Base-by-base conservation (phyloP, 2,888 invertebrate species). In the Tethea ocularis region DNA sequence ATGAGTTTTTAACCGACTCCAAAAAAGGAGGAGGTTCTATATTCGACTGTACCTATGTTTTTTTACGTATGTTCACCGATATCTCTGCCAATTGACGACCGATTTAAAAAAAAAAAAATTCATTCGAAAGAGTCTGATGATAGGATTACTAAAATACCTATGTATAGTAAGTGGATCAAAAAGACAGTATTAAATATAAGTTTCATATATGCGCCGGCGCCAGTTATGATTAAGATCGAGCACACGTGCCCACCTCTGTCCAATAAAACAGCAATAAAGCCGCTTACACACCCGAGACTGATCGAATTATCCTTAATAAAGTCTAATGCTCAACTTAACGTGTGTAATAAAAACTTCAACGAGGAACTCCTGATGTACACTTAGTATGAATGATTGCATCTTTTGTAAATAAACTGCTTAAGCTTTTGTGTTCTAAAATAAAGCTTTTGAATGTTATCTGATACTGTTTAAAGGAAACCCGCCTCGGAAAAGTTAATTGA, bases 201-300 rank as follows among this genome's bases (percentile, higher is more conserved):
- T 20, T 20, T 20, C 46, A 20, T 46, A 20, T 46, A 46, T 57
- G 60, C 53, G 29, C 53, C 57, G 72, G 70, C 74, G 77, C 73
- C 74, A 67, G 63, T 65, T 61, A 72, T 75, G 74, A 75, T 71
- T 70, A 73, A 70, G 67, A 71, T 65, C 61, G 67, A 64, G 66
- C 67, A 72, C 78, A 77, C 76, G 77, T 75, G 79, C 65, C 68
- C 64, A 66, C 67, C 64, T 63, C 59, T 46, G 58, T 55, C 61
- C 60, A 74, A 78, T 78, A 78, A 79, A 79, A 74, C 69, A 63
- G 74, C 70, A 71, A 66, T 78, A 74, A 79, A 75, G 62, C 53
- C 62, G 66, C 61, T 64, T 64, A 67, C 68, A 69, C 64, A 69
- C 66, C 66, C 57, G 63, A 63, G 64, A 65, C 68, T 70, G 66